phyloP scores from a whole-genome alignment of 2,113 vertebrate species.

The Ceratotherium simum region DNA sequence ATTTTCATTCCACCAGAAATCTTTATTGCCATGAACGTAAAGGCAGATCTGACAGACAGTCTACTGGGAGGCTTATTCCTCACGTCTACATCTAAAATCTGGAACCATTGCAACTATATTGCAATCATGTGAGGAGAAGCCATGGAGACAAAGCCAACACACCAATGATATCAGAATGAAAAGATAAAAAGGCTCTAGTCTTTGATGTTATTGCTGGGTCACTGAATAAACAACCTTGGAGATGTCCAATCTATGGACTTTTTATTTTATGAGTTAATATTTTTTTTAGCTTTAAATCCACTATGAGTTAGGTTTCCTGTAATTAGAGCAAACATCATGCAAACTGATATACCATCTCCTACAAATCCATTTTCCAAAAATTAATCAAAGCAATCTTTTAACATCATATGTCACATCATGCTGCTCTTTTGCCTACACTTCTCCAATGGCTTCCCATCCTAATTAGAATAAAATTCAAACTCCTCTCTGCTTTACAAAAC shows the following conservation, averaged over 20 bases:
- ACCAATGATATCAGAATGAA: neutral
- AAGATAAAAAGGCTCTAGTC: neutral
- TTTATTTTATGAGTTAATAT: neutral
- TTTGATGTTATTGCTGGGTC: neutral
- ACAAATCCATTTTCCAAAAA: neutral
- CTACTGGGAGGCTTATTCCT: neutral
- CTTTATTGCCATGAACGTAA: neutral
- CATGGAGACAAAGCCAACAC: neutral
- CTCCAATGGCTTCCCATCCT: neutral
- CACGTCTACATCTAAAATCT: neutral
- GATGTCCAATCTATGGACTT: neutral
- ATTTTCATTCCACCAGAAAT: neutral
- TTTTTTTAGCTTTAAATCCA: neutral
- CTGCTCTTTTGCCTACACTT: neutral
- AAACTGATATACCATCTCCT: neutral
- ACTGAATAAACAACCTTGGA: neutral
- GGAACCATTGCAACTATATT: neutral
- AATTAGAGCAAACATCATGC: neutral
- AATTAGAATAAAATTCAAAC: neutral
- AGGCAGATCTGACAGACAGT: neutral
- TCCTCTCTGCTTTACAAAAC: neutral
- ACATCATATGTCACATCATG: neutral
- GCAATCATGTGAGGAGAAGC: neutral
- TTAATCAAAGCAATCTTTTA: neutral
- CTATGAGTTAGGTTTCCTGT: neutral